A percentile compares a stretch with the other conserved stretches of the same genome.
phyloP scores from a whole-genome alignment of 2,888 invertebrate genomes.

The Tanypteryx hageni region DNA sequence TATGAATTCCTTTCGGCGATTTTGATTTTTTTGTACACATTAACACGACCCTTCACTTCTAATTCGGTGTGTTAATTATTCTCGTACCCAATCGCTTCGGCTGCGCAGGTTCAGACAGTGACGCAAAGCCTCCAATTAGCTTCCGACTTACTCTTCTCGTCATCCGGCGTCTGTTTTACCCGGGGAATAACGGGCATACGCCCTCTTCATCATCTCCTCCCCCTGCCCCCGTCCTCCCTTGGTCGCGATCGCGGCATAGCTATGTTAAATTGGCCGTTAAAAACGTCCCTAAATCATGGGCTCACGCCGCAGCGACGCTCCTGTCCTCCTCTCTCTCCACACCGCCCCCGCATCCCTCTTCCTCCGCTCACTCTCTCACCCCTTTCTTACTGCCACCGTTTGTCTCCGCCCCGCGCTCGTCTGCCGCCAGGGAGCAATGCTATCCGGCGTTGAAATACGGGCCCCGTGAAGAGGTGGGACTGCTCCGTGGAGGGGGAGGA shows the following conservation, averaged over 20 bases:
- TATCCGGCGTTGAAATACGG: not conserved
- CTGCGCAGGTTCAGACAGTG: not conserved
- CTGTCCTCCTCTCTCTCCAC: not conserved
- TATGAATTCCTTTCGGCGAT: too few relatives aligned
- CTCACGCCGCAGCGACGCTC: constrained; percentile 22
- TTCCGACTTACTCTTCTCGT: not conserved
- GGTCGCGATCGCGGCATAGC: not conserved
- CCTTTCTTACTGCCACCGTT: not conserved
- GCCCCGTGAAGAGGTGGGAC: not conserved
- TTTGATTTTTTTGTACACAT: not conserved
- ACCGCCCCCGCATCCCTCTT: not conserved
- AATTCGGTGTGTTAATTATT: not conserved
- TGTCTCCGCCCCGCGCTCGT: not conserved
- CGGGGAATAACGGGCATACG: not conserved
- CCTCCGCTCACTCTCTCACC: not conserved
- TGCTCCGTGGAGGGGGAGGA: not conserved
- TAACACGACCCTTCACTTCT: not conserved
- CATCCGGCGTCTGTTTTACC: not conserved
- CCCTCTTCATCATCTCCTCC: not conserved
- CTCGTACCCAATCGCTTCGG: not conserved
- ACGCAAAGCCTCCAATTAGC: constrained; percentile 21
- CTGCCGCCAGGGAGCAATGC: not conserved
- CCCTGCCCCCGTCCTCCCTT: not conserved
- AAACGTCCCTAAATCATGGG: constrained; percentile 44
- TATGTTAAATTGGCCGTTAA: constrained; percentile 42